Conservation (phyloP, 2,113 vertebrate genomes). For the Ameiurus melas region DNA sequence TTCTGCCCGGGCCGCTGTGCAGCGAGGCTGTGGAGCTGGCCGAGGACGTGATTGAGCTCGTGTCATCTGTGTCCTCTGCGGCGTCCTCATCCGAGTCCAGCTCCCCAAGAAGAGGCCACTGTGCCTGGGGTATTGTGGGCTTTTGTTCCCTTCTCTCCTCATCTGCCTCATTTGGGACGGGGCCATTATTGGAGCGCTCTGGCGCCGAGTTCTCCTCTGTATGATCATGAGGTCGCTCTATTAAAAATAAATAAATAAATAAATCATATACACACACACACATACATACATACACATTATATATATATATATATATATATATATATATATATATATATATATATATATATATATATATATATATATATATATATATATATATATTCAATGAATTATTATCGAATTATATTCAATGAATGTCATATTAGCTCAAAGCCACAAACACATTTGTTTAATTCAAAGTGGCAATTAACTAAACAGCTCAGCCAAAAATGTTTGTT, state of each 20-base stretch:
- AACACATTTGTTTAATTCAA: background rate
- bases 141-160: slow-evolving; percentile 53
- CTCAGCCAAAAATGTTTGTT: background rate
- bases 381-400: too few species aligned
- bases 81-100: slow-evolving; percentile 92
- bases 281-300: too few species aligned
- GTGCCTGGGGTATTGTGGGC: slow-evolving; percentile 46
- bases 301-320: too few species aligned
- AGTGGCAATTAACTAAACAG: background rate
- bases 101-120: slow-evolving; percentile 76
- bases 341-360: too few species aligned
- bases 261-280: too few species aligned
- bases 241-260: slow-evolving; percentile 41
- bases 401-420: background rate
- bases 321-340: too few species aligned
- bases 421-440: background rate
- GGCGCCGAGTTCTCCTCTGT: slow-evolving; percentile 56
- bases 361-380: too few species aligned
- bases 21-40: slow-evolving; percentile 95
- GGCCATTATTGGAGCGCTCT: slow-evolving; percentile 65
- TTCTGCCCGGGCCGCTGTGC: slow-evolving; percentile 85
- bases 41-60: slow-evolving; percentile 93
- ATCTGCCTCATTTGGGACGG: slow-evolving; percentile 6
- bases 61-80: slow-evolving; percentile 93
- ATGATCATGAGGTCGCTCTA: slow-evolving; percentile 50